phyloP scores from a whole-genome alignment of 2,888 invertebrate genomes.

The Hypsopygia costalis region DNA sequence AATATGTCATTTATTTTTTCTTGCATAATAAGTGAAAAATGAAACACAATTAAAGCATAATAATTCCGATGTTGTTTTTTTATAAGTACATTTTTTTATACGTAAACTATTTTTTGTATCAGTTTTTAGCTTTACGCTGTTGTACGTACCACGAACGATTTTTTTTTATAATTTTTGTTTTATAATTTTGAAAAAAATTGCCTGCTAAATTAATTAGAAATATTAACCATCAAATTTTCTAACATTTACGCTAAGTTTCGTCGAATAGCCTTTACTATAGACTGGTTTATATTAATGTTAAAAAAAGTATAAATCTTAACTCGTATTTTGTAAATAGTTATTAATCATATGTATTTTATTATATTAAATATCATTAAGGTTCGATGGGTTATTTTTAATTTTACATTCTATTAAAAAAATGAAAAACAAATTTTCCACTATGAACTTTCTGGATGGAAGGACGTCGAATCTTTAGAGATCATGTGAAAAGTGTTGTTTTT shows the following conservation, averaged over 20 bases:
- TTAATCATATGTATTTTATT: conserved; percentile 76
- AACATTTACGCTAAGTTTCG: conserved; percentile 75
- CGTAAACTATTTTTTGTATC: conserved; percentile 24
- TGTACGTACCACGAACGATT: conserved; percentile 19
- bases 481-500: conserved; percentile 72
- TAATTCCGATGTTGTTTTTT: conserved; percentile 40
- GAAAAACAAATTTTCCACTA: conserved; percentile 65
- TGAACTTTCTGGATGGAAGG: conserved; percentile 35
- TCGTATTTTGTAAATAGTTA: conserved; percentile 79
- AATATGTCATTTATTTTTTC: conserved; percentile 35
- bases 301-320: conserved; percentile 74
- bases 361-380: conserved; percentile 76
- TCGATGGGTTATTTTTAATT: conserved; percentile 79
- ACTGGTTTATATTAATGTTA: conserved; percentile 77
- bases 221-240: conserved; percentile 61
- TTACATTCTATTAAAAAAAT: conserved; percentile 68
- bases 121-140: conserved; percentile 25
- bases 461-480: conserved; percentile 41
- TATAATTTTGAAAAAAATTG: conserved; percentile 48
- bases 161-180: conserved; percentile 21
- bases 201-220: conserved; percentile 64
- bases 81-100: conserved; percentile 29
- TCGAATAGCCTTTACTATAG: conserved; percentile 79
- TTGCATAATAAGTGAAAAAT: conserved; percentile 55
- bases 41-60: conserved; percentile 49